Conservation (phyloP, 2,888 invertebrate species). For the Coenonympha glycerion region DNA sequence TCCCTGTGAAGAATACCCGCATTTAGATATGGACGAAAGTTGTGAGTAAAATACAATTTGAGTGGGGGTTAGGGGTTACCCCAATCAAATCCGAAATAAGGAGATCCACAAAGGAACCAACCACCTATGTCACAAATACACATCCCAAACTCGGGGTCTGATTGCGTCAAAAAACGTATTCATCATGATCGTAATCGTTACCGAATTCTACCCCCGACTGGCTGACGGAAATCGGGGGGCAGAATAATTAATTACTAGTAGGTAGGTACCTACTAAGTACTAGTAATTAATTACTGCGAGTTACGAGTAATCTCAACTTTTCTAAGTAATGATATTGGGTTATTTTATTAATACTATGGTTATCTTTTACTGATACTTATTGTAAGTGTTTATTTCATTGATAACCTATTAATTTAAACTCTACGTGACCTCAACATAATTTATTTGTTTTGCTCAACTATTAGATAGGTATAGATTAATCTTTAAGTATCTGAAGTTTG, state of each 20-base stretch:
- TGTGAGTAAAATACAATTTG: slow-evolving; percentile 76
- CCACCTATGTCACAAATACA: no score
- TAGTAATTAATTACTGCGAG: no score
- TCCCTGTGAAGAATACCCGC: slow-evolving; percentile 80
- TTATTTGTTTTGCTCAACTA: background rate
- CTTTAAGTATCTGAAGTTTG: background rate
- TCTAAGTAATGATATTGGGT: background rate
- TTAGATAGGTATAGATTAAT: background rate
- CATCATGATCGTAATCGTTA: no score
- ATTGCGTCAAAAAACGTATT: no score
- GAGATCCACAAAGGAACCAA: no score
- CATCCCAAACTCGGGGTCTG: no score
- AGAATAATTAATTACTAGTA: no score
- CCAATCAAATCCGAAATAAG: no score
- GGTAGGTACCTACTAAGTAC: no score
- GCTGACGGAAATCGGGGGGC: no score
- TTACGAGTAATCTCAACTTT: background rate
- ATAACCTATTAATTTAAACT: background rate
- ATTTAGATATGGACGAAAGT: slow-evolving; percentile 83
- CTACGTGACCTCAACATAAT: background rate
- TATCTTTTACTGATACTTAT: background rate
- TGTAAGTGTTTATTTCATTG: no score
- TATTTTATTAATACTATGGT: background rate
- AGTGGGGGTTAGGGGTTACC: background rate
- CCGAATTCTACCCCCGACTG: no score